Base-by-base conservation (phyloP, 30 jellyfish, hydroid and myxozoan genomes). In the Hydractinia symbiolongicarpus region DNA sequence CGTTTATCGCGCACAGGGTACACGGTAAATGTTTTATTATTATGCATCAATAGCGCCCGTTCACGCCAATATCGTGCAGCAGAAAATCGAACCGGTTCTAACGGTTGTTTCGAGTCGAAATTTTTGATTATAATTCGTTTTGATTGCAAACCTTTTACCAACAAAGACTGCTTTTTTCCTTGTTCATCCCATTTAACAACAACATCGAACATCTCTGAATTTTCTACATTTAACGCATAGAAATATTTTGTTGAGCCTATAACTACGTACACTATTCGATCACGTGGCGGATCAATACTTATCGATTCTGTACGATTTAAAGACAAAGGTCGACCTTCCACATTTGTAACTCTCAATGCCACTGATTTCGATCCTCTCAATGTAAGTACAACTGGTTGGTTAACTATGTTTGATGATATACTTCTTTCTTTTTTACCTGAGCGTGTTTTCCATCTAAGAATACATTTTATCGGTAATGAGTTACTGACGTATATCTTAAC, bases 31-130 rank as follows among this genome's bases (percentile, higher is more conserved):
- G 56, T 71, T 19, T 71, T 52, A 8, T 71, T 52, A 52, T 71
- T 71, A 15, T 71, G 30, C 55, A 71, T 49, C 17, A 19, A 71
- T 58, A 71, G 30, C 52, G 40, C 5, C 17, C 40, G 19, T 13
- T 51, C 74, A n/a, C 74, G 19, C 74, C 74, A 64, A 64, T 44
- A 44, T 7, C 74, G 74, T 6, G 40, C 74, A 4, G 74, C 74
- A 64, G 74, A n/a, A 13, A 64, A 64, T 44, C 4, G 3, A 64
- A 64, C 17, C 9, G 74, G 74, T 64, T 64, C 40, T 9, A 9
- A 6, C 19, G 19, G 15, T 44, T 64, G 19, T 6, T 51, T 13
- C 19, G 4, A 9, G 40, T 7, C 7, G 52, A n/a, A 7, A 6
- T 64, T 51, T 51, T n/a, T 0, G 52, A 64, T 51, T 9, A 13